Evolutionary conservation across 2,113 vertebrate species (phyloP), one percentile per base, ranked within the genome.

Genomic region (Tachuris rubrigastra): DNA sequence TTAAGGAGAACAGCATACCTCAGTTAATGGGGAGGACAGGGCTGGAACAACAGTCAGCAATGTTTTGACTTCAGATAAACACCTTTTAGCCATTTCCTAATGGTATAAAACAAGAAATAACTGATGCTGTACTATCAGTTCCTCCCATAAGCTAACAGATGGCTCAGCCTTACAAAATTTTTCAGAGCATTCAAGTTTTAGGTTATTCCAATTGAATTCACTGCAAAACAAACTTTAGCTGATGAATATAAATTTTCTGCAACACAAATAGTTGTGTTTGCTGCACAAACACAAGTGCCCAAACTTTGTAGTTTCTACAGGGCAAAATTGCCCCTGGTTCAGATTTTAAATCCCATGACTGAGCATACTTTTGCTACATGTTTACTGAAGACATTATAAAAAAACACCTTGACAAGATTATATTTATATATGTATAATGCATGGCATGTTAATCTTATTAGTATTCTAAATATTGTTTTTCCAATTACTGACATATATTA

Each of bases 11-110:
- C 12, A 92, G 56, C 97, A 25, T 97, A 99, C 98, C 98, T 98
- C 96, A 65, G 90, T 90, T 30, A 98, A 69, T 62, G 93, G 89
- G 8, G 74, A 25, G 12, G 73, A 46, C 7, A 10, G 15, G 25
- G 89, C 96, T 89, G 87, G 75, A 78, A 88, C 95, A 81, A 22
- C 56, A 72, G 95, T 87, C 69, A 99, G 91, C 76, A 99, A 90
- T 50, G 63, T 69, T 93, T 59, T 93, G 88, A 98, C 97, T 98
- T 98, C 98, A 90, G 90, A 98, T 96, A 98, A 98, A 83, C 98
- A 98, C 35, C 78, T 68, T 87, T 90, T 97, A 85, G 96, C 95
- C 94, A 98, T 97, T 96, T 97, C 87, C 98, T 98, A 89, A 83
- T 95, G 96, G 96, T 90, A 89, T 65, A 76, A 96, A 97, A 63